These are phyloP conservation scores for Enteromius viviparus DNA, from an alignment of 2,797 vertebrate species.

Conservation along the genomic window DNA sequence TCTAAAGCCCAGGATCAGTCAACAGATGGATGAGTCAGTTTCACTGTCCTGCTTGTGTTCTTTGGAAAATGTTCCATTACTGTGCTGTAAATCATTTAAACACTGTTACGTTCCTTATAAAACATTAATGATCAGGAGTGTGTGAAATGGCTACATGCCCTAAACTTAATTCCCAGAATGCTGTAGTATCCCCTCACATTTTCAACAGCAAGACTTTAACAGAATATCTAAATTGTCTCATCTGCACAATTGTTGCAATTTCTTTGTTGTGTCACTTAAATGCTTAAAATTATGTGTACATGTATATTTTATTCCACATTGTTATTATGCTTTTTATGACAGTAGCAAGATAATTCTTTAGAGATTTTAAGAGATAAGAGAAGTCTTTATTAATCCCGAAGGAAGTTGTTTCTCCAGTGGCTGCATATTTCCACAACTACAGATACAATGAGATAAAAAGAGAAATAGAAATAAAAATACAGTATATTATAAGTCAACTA, in stretches of 20 bases:
- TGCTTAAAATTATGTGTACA: neutral
- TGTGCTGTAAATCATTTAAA: neutral
- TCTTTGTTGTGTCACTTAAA: neutral
- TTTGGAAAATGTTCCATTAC: neutral
- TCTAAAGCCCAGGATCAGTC: slow-evolving; percentile 39
- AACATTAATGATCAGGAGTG: neutral
- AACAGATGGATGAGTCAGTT: slow-evolving; percentile 5
- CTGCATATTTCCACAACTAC: too few species aligned
- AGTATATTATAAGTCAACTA: too few species aligned
- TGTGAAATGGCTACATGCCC: neutral
- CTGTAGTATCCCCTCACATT: neutral
- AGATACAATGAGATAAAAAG: too few species aligned
- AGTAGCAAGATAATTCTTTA: too few species aligned
- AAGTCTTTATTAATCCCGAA: too few species aligned
- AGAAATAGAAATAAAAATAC: too few species aligned
- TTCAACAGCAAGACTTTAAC: neutral
- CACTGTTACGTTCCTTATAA: neutral
- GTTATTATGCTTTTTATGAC: too few species aligned
- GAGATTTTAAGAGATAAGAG: too few species aligned
- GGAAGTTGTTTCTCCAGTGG: too few species aligned
- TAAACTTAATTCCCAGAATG: neutral
- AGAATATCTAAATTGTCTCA: neutral
- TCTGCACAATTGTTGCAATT: neutral
- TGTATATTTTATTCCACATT: neutral
- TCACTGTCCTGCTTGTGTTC: neutral